Percentiles rank a stretch among this genome's conserved stretches.
These are phyloP conservation scores for Boloria euphrosyne DNA, from an alignment of 2,888 invertebrate genomes.

Conservation along the genomic window DNA sequence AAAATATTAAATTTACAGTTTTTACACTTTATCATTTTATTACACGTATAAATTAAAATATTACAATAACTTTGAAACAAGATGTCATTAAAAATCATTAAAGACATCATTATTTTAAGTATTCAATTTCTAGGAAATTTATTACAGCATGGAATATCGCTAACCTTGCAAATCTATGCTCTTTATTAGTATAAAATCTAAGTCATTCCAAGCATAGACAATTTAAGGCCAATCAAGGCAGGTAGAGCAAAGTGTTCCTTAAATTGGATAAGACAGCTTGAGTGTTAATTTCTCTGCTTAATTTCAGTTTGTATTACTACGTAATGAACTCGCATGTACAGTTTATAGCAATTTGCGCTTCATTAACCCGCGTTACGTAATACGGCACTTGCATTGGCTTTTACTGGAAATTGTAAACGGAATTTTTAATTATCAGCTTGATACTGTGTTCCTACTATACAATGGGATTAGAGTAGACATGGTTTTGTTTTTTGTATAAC, in stretches of 20 bases:
- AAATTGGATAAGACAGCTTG: slow-evolving; percentile 35
- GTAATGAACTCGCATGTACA: slow-evolving; percentile 31
- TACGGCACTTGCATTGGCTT: slow-evolving; percentile 29
- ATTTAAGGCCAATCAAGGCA: slow-evolving; percentile 22
- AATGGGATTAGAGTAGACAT: not conserved
- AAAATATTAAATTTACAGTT: no score
- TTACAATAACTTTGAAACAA: no score
- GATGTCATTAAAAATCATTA: no score
- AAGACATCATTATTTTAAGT: no score
- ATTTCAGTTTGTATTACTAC: slow-evolving; percentile 35
- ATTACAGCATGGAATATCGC: no score
- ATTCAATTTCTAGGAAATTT: no score
- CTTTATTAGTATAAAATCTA: not conserved
- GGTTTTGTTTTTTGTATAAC: no score
- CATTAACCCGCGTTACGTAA: slow-evolving; percentile 36
- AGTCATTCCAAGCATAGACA: slow-evolving; percentile 1
- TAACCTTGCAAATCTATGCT: not conserved
- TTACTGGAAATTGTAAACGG: slow-evolving; percentile 29
- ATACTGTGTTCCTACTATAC: slow-evolving; percentile 1
- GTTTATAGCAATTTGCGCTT: slow-evolving; percentile 34
- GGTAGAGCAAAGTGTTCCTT: slow-evolving; percentile 29
- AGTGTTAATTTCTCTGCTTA: slow-evolving; percentile 39
- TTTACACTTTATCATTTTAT: no score
- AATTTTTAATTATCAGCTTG: slow-evolving; percentile 29
- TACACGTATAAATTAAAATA: no score